Base-by-base conservation (phyloP, 2,888 invertebrate genomes). In the Flexamia atlantica region DNA sequence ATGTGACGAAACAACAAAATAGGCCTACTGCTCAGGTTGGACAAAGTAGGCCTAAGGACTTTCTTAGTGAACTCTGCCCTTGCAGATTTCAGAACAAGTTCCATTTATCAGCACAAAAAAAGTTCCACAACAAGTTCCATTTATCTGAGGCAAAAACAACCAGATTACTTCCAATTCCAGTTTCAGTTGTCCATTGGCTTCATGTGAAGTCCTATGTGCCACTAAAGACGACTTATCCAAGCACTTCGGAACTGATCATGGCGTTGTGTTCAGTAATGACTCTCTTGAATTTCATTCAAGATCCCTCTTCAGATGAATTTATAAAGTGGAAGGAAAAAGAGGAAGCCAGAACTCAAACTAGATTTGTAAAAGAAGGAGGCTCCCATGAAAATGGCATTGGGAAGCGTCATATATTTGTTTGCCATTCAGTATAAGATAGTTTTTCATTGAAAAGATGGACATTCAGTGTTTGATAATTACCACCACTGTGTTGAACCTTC, bases 361-460 rank as follows among this genome's bases (percentile, higher is more conserved):
- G 23, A 57, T 57, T 57, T 57, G 57, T 57, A 5, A 57, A 57
- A 23, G 57, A 57, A 57, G 23, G 25, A 57, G 57, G 57, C 3
- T 57, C 20, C 25, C 5, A 23, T 23, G 23, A 57, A 57, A 57
- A 7, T 57, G 14, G 2, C 3, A 4, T 2, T 23, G 57, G 57
- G 5, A 57, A 23, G 3, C 23, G 57, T 25, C 57, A 57, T 14
- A 9, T 12, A 57, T 57, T 57, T 12, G 12, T 57, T 20, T 57
- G 57, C 14, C 57, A n/a, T n/a, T n/a, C n/a, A n/a, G n/a, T n/a
- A n/a, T n/a, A n/a, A n/a, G n/a, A n/a, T n/a, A n/a, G n/a, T n/a
- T n/a, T n/a, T n/a, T n/a, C n/a, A n/a, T n/a, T n/a, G n/a, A n/a
- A n/a, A n/a, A n/a, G n/a, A n/a, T n/a, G n/a, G n/a, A n/a, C n/a